Evolutionary conservation across 2,113 vertebrate genomes (phyloP).

Genomic region (Calidris pygmaea): DNA sequence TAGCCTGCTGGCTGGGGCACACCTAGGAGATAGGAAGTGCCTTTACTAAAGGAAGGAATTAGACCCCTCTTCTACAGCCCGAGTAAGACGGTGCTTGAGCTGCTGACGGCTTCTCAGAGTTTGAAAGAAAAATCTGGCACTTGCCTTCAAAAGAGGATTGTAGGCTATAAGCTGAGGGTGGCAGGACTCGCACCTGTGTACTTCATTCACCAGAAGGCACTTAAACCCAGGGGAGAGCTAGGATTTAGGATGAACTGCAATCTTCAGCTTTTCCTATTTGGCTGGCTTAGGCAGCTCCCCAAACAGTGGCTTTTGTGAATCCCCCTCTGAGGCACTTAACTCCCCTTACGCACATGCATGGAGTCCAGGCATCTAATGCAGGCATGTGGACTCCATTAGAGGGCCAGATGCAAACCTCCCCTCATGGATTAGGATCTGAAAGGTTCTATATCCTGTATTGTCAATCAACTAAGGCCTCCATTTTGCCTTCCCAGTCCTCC

Average conservation of each 20-base stretch:
- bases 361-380: not conserved
- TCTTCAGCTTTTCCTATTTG: constrained; percentile 15
- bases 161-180: not conserved
- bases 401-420: constrained; percentile 20
- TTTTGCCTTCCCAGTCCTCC: not conserved
- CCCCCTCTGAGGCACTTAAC: not conserved
- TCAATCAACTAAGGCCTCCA: not conserved
- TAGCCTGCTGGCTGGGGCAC: not conserved
- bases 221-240: not conserved
- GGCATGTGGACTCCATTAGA: constrained; percentile 24
- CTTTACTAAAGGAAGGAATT: not conserved
- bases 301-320: constrained; percentile 28
- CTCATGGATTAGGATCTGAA: constrained; percentile 13
- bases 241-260: not conserved
- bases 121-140: not conserved
- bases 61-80: not conserved
- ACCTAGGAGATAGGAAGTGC: fast-evolving
- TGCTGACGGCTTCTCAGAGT: not conserved
- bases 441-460: not conserved
- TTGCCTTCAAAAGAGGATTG: not conserved
- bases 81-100: not conserved
- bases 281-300: constrained; percentile 10
- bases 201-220: not conserved
- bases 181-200: not conserved
- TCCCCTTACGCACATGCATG: not conserved